Evolutionary conservation across 2,888 invertebrate genomes (phyloP).

Genomic region (Thumatha senex): DNA sequence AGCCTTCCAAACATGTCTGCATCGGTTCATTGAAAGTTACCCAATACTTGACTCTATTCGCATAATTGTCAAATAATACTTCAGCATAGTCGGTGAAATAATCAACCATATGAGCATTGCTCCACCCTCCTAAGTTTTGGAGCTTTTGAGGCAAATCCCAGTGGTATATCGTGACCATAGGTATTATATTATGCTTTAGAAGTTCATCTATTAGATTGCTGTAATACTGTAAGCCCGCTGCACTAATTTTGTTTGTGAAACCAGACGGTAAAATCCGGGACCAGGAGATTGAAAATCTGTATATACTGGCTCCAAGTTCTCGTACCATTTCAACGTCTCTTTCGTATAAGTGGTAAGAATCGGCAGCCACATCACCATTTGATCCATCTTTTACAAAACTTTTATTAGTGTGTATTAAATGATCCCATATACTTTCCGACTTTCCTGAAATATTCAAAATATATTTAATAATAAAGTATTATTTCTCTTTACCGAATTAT

Average conservation of each 20-base stretch:
- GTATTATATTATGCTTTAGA: constrained; percentile 85
- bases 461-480: not conserved
- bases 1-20: constrained; percentile 80
- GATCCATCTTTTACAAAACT: constrained; percentile 80
- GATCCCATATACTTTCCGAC: constrained; percentile 85
- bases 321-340: constrained; percentile 85
- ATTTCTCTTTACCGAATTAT: not conserved
- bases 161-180: constrained; percentile 88
- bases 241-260: constrained; percentile 85
- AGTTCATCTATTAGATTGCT: constrained; percentile 89
- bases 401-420: constrained; percentile 74
- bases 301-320: constrained; percentile 85
- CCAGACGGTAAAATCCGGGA: constrained; percentile 89
- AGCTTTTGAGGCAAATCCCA: constrained; percentile 87
- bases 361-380: constrained; percentile 87
- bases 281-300: constrained; percentile 91
- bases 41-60: constrained; percentile 87
- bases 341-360: constrained; percentile 87
- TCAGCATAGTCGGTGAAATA: constrained; percentile 86
- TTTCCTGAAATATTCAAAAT: constrained; percentile 76
- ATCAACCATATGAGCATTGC: constrained; percentile 85
- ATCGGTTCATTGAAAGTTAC: constrained; percentile 91
- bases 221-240: constrained; percentile 89
- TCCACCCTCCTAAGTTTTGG: constrained; percentile 87
- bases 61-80: constrained; percentile 84